Conservation (phyloP, 2,888 invertebrate genomes). For the Sesia bembeciformis region DNA sequence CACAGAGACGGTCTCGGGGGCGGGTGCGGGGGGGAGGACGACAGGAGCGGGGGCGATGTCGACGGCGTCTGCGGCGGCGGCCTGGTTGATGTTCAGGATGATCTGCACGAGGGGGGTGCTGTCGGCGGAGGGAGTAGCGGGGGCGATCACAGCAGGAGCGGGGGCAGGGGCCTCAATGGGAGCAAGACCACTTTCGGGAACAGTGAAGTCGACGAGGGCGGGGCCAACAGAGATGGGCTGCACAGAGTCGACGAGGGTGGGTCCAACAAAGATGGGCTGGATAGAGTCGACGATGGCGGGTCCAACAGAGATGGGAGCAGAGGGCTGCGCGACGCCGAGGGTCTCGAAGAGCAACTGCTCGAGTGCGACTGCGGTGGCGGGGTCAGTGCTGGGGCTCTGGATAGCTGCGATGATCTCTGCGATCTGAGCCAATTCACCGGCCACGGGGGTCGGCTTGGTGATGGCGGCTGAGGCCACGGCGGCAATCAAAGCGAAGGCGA, state of each 20-base stretch:
- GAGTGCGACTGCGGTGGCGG: conserved; percentile 31
- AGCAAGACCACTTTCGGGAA: conserved; percentile 4
- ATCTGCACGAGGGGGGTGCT: conserved; percentile 10
- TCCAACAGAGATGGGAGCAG: conserved; percentile 9
- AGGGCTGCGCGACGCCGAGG: conserved; percentile 11
- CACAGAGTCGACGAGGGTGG: conserved; percentile 7
- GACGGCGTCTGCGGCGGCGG: conserved; percentile 6
- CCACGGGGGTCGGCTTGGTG: conserved; percentile 14
- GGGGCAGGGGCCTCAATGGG: conserved; percentile 11
- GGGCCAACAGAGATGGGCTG: conserved; percentile 18
- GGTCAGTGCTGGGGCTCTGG: conserved; percentile 39
- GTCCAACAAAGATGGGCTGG: conserved; percentile 11
- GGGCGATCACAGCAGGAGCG: conserved; percentile 18
- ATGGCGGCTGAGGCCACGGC: conserved; percentile 36
- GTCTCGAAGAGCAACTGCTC: conserved; percentile 17
- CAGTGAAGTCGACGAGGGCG: conserved; percentile 14
- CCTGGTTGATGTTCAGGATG: conserved; percentile 11
- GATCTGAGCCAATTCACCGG: conserved; percentile 19
- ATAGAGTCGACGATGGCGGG: conserved; percentile 6
- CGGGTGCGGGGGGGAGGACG: conserved; percentile 8
- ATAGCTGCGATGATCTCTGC: conserved; percentile 38
- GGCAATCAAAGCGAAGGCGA: conserved; percentile 39
- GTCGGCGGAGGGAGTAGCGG: conserved; percentile 14
- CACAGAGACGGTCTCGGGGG: conserved; percentile 23
- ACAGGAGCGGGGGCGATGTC: conserved; percentile 11